Evolutionary conservation across 1,140 invertebrate species (phyloP), one percentile per base, ranked within the genome.

Genomic region (Venustaconcha ellipsiformis): DNA sequence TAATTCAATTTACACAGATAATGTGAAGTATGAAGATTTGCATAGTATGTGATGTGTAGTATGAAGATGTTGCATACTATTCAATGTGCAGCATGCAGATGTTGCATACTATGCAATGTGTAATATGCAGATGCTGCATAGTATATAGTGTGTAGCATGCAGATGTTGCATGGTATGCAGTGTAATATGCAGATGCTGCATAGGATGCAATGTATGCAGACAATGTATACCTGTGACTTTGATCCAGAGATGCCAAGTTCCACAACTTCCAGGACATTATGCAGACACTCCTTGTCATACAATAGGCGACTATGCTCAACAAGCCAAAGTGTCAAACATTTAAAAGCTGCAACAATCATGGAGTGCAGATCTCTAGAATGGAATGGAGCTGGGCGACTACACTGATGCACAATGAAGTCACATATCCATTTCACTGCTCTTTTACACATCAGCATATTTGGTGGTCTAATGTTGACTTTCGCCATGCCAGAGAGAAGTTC

Each of bases 191-290:
- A 30, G 26, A 30, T 30, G 26, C 4, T 30, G 4, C 26, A 30
- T 30, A 30, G 26, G 26, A 30, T 30, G 26, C 37, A 48, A 48
- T 48, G 37, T 48, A 48, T 48, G 11, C 37, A 8, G 37, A 48
- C 37, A 48, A 48, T 48, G 5, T 48, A 6, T 89, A 93, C 93
- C 90, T 93, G 91, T 59, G 93, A 93, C 90, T 98, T 99, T 4
- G 96, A 95, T 14, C 98, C 98, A 0, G 98, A 99, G 65, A 99
- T 96, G 73, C 98, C 98, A 13, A 99, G 92, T 89, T 99, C 98
- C 2, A 99, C 95, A 0, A 99, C 97, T 91, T 99, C 97, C 63
- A 99, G 92, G 14, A 99, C 95, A 67, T 95, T 96, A 74, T 94
- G 93, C 4, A 99, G 92, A 90, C 96, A 97, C 85, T 97, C 96